phyloP scores from a whole-genome alignment of 2,888 invertebrate species.

The Sarcophaga caerulescens region DNA sequence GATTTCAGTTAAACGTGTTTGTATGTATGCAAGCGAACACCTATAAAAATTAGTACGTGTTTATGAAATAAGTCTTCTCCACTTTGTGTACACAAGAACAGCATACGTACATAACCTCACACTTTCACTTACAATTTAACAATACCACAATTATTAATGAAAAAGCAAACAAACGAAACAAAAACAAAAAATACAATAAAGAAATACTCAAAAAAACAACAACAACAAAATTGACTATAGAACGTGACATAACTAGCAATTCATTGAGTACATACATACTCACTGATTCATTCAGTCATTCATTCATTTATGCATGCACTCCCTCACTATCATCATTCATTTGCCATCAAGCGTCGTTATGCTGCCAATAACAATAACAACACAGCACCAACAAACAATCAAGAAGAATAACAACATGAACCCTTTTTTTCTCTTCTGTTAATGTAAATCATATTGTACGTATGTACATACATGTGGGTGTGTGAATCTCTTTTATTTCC shows the following conservation, averaged over 20 bases:
- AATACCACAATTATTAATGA: slow-evolving; percentile 45
- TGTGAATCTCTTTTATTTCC: too few relatives aligned
- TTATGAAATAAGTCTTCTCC: slow-evolving; percentile 38
- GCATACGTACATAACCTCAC: background rate
- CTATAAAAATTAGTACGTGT: slow-evolving; percentile 58
- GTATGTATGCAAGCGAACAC: slow-evolving; percentile 10
- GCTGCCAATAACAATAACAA: background rate
- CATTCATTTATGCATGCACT: background rate
- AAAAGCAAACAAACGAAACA: background rate
- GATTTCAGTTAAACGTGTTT: background rate
- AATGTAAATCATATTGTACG: background rate
- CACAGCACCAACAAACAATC: background rate
- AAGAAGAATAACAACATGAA: background rate
- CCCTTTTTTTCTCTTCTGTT: slow-evolving; percentile 5
- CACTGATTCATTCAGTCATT: slow-evolving; percentile 11
- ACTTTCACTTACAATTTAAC: slow-evolving; percentile 26
- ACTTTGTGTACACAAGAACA: background rate
- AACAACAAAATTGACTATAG: slow-evolving; percentile 51
- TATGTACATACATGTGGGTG: too few relatives aligned
- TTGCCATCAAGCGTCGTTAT: background rate
- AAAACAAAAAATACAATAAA: background rate
- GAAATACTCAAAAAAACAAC: slow-evolving; percentile 1
- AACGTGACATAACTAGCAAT: slow-evolving; percentile 63
- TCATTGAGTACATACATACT: slow-evolving; percentile 17
- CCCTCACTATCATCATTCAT: background rate